Conservation (phyloP, 1,140 invertebrate genomes). For the Drosophila serrata region DNA sequence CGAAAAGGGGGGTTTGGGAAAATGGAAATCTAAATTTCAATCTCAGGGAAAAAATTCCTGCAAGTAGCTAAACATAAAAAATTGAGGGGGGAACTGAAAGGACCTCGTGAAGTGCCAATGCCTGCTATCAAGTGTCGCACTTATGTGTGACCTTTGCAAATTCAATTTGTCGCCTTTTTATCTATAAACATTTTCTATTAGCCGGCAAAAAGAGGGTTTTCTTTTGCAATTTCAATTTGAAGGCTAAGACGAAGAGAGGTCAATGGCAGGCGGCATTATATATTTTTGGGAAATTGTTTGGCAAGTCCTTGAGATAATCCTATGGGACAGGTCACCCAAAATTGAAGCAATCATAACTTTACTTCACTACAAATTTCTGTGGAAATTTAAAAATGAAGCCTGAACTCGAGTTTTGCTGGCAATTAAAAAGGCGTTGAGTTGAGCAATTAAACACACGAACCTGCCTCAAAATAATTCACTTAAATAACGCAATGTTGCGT, state of each 20-base stretch:
- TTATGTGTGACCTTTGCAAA: slow-evolving; percentile 83
- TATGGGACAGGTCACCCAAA: slow-evolving; percentile 6
- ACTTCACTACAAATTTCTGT: slow-evolving; percentile 40
- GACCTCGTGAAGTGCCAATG: slow-evolving; percentile 66
- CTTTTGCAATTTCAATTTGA: slow-evolving; percentile 44
- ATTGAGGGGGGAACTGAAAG: slow-evolving; percentile 1
- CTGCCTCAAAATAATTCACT: slow-evolving; percentile 62
- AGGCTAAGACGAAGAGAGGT: too few species aligned
- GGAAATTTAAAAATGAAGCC: slow-evolving; percentile 41
- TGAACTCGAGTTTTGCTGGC: slow-evolving; percentile 21
- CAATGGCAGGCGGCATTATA: slow-evolving; percentile 9
- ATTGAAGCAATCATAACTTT: slow-evolving; percentile 32
- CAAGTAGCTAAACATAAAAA: slow-evolving; percentile 31
- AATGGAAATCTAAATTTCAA: slow-evolving; percentile 71
- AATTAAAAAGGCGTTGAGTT: slow-evolving; percentile 82
- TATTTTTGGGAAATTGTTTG: not conserved
- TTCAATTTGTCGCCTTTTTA: slow-evolving; percentile 84
- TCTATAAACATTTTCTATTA: slow-evolving; percentile 82
- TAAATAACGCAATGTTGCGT: slow-evolving; percentile 82
- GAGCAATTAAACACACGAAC: slow-evolving; percentile 80
- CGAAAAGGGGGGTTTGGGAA: slow-evolving; percentile 10
- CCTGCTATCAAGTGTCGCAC: slow-evolving; percentile 76
- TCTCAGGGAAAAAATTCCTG: slow-evolving; percentile 47
- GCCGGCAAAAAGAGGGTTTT: slow-evolving; percentile 5
- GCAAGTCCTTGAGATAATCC: slow-evolving; percentile 22